Evolutionary conservation across 2,888 invertebrate species (phyloP).

Genomic region (Hypsopygia costalis): DNA sequence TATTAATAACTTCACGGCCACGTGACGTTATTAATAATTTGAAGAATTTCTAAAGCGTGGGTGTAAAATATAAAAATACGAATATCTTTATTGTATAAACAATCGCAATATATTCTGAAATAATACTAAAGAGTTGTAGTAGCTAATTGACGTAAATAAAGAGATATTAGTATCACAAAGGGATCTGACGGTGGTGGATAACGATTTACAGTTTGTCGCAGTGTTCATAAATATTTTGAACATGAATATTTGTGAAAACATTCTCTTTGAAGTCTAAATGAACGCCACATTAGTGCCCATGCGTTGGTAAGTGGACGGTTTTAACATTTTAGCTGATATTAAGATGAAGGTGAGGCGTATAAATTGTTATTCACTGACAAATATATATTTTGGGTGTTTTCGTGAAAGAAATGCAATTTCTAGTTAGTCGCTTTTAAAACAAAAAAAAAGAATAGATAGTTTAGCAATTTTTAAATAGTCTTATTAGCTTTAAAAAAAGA

Average conservation of each 20-base stretch:
- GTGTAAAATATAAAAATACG: neutral
- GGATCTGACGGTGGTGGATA: conserved; percentile 17
- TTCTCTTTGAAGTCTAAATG: conserved; percentile 32
- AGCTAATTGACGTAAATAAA: conserved; percentile 21
- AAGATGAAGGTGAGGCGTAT: neutral
- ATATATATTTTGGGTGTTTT: no score
- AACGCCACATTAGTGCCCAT: conserved; percentile 23
- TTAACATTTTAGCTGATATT: conserved; percentile 16
- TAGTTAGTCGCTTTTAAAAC: no score
- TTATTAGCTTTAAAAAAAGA: no score
- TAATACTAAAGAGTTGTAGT: conserved; percentile 15
- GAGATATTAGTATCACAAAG: conserved; percentile 22
- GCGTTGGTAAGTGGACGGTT: conserved; percentile 20
- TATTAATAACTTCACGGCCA: no score
- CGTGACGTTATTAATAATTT: conserved; percentile 8
- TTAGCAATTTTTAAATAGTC: no score
- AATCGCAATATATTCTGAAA: conserved; percentile 20
- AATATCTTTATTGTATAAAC: conserved; percentile 16
- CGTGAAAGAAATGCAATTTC: no score
- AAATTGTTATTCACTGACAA: neutral
- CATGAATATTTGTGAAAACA: conserved; percentile 27
- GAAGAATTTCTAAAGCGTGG: neutral
- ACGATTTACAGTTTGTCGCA: conserved; percentile 10
- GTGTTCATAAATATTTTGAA: conserved; percentile 21
- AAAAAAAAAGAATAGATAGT: no score